These are phyloP conservation scores for Panagrolaimus sp. DNA, from an alignment of 1,140 invertebrate genomes.

Conservation along the genomic window DNA sequence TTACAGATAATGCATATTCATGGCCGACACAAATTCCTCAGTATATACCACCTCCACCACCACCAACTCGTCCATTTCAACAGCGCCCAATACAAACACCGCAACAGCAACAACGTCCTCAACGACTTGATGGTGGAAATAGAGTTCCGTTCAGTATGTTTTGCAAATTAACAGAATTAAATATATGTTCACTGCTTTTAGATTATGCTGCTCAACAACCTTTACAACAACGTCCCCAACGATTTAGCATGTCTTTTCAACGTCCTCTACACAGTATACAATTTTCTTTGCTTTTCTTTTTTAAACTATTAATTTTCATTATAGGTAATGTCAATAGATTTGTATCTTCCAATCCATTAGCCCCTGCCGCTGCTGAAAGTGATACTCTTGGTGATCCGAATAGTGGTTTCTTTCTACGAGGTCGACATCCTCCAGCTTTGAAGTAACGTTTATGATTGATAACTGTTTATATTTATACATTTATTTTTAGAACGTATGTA, in stretches of 20 bases:
- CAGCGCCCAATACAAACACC: background rate
- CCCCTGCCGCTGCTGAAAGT: background rate
- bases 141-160: conserved; percentile 3
- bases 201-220: background rate
- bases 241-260: background rate
- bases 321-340: background rate
- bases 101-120: background rate
- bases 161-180: background rate
- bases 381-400: background rate
- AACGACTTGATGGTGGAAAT: background rate
- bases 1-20: background rate
- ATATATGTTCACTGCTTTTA: background rate
- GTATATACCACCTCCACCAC: background rate
- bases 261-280: background rate
- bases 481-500: background rate
- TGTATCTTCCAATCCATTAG: conserved; percentile 4
- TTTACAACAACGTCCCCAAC: background rate
- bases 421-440: background rate
- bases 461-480: background rate
- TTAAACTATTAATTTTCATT: too few relatives aligned
- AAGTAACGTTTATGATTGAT: background rate
- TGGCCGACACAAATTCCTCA: background rate
- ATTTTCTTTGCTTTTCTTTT: too few relatives aligned
- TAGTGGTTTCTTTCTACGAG: background rate
- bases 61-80: background rate